Evolutionary conservation across 2,888 invertebrate genomes (phyloP).

Genomic region (Epinotia ramella): DNA sequence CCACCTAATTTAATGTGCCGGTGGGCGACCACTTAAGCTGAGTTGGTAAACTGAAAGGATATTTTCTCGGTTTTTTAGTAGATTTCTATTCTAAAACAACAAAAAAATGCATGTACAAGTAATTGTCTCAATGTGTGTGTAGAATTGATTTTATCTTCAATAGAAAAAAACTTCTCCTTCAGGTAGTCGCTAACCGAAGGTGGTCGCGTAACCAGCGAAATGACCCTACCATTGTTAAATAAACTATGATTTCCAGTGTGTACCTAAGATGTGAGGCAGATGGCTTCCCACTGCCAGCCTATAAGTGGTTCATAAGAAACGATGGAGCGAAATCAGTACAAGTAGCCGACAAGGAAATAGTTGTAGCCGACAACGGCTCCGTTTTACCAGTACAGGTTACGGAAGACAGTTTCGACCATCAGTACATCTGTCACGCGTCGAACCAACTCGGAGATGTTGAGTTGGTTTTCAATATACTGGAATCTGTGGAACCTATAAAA

Average conservation of each 20-base stretch:
- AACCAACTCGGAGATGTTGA: constrained; percentile 63
- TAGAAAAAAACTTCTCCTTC: too few relatives aligned
- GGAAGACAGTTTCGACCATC: constrained; percentile 59
- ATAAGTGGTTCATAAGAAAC: constrained; percentile 67
- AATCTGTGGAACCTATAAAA: constrained; percentile 60
- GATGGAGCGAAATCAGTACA: constrained; percentile 60
- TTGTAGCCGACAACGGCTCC: constrained; percentile 55
- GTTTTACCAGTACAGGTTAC: constrained; percentile 60
- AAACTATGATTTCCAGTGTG: constrained; percentile 60
- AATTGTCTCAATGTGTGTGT: too few relatives aligned
- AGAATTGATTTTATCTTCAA: too few relatives aligned
- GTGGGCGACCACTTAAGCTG: too few relatives aligned
- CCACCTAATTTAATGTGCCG: too few relatives aligned
- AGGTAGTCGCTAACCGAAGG: too few relatives aligned
- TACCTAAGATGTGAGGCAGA: constrained; percentile 65
- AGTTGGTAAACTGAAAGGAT: too few relatives aligned
- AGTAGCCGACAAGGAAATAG: constrained; percentile 59
- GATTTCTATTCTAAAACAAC: too few relatives aligned
- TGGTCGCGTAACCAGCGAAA: too few relatives aligned
- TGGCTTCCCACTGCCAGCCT: constrained; percentile 67
- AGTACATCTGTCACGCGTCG: constrained; percentile 65
- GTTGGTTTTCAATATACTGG: constrained; percentile 59
- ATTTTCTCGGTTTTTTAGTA: too few relatives aligned
- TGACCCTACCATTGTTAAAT: too few relatives aligned
- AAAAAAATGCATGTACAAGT: too few relatives aligned